Evolutionary conservation across 2,113 vertebrate species (phyloP), one percentile per base, ranked within the genome.

Genomic region (Myiagra hebetior): DNA sequence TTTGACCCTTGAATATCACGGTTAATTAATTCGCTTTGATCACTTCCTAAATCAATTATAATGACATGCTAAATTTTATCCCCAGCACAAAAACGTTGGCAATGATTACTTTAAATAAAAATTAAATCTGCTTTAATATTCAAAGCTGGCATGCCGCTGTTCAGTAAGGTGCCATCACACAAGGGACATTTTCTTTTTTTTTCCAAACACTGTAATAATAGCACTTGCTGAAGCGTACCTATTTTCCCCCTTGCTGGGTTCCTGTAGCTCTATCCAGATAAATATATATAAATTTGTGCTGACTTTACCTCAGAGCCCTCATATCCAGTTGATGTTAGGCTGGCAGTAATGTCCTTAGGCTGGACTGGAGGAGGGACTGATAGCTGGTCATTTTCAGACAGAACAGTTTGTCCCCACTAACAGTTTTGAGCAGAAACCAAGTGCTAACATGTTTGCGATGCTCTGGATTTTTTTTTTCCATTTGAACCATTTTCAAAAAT

Each of bases 21-120:
- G 59, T 82, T 94, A 93, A 95, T 94, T 95, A 87, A 92, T 92
- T 85, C 90, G 50, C 82, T 93, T 94, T 96, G 84, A 85, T 86
- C 50, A 39, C 52, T 76, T 46, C 41, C 81, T 91, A 84, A 87
- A 74, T 94, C 92, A 93, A 77, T 94, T 93, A 81, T 35, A 90
- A 85, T 69, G 73, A 59, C 75, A 78, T 39, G 41, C 44, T 90
- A 37, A 81, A 84, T 84, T 92, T 91, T 93, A 63, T 77, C 37
- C 44, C 28, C 42, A 35, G 42, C 44, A 64, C 44, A 87, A 91
- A 90, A 81, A 70, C 44, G 9, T 44, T 77, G 41, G 81, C 63
- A 82, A 57, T 23, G 14, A 44, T 95, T 93, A 30, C 56, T 94
- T 86, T 86, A 89, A 85, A 94, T 92, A 88, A 75, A 95, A 95